Percentiles rank a stretch among this genome's conserved stretches.
These are phyloP conservation scores for Polypterus senegalus DNA, from an alignment of 2,113 vertebrate species.

Conservation along the genomic window DNA sequence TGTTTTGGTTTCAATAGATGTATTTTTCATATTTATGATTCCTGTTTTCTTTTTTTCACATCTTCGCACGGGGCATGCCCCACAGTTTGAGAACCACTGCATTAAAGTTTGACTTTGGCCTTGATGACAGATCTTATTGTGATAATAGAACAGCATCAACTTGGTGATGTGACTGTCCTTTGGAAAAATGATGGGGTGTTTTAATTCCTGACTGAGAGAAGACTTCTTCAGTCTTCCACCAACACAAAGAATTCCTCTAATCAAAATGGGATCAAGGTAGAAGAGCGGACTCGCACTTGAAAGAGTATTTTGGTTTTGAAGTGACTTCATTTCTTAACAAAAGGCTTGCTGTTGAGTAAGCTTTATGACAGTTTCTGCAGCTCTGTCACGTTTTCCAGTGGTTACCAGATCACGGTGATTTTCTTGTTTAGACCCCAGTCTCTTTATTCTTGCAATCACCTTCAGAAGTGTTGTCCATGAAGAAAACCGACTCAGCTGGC, in stretches of 20 bases:
- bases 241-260: constrained; percentile 2
- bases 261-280: constrained; percentile 12
- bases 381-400: constrained; percentile 6
- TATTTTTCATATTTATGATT: too few species aligned
- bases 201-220: constrained; percentile 1
- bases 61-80: too few species aligned
- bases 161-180: too few species aligned
- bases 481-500: constrained; percentile 5
- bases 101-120: neutral
- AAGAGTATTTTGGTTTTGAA: neutral
- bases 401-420: constrained; percentile 5
- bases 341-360: constrained; percentile 11
- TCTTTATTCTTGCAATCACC: constrained; percentile 15
- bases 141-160: constrained; percentile 5
- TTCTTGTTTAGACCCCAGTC: constrained; percentile 1
- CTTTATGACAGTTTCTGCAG: constrained; percentile 6
- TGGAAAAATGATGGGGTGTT: too few species aligned
- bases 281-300: constrained; percentile 9
- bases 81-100: too few species aligned
- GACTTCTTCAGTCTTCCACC: constrained; percentile 6
- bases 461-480: constrained; percentile 8
- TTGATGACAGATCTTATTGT: constrained; percentile 7
- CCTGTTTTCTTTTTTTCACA: too few species aligned
- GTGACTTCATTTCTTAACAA: constrained; percentile 8
- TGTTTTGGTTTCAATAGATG: too few species aligned